phyloP scores from a whole-genome alignment of 2,797 vertebrate species.

The Anguilla obscura region DNA sequence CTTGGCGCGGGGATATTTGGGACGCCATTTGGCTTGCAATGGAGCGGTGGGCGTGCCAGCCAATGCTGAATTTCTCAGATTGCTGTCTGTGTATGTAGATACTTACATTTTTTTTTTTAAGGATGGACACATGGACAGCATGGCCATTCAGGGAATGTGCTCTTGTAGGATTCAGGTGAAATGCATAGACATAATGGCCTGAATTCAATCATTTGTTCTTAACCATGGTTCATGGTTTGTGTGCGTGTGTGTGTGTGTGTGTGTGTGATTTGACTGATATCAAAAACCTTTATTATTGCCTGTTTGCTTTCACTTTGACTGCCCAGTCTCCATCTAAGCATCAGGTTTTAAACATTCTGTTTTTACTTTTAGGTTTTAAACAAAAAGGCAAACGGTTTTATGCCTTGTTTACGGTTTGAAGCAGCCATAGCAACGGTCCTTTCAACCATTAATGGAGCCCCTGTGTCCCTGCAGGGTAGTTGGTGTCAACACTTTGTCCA shows the following conservation, averaged over 20 bases:
- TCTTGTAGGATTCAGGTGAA: background rate
- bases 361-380: background rate
- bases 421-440: background rate
- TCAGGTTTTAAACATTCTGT: background rate
- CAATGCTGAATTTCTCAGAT: constrained; percentile 4
- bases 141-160: background rate
- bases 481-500: background rate
- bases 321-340: background rate
- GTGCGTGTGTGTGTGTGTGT: background rate
- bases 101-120: background rate
- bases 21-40: background rate
- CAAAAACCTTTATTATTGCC: no score
- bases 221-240: background rate
- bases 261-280: no score
- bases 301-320: background rate
- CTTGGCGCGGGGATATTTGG: background rate
- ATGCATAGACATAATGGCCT: background rate
- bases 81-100: background rate
- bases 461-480: constrained; percentile 15
- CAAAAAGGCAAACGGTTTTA: background rate
- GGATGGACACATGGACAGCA: background rate
- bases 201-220: background rate
- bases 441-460: background rate
- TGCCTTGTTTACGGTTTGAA: background rate
- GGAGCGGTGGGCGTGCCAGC: background rate